Percentiles rank a stretch among this genome's conserved stretches.
phyloP scores from a whole-genome alignment of 2,888 invertebrate genomes.

The Gnatocerus cornutus region DNA sequence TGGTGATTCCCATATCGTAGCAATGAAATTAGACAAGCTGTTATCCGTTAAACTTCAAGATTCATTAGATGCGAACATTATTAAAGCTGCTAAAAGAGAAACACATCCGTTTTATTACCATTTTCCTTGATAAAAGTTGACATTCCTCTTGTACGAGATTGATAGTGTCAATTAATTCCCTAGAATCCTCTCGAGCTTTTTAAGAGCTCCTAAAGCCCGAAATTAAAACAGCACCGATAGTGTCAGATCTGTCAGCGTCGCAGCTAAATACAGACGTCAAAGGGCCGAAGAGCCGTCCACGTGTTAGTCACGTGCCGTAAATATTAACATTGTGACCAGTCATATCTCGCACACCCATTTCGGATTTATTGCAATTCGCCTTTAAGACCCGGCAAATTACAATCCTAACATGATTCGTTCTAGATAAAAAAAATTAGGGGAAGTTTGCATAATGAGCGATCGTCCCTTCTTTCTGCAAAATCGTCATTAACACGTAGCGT shows the following conservation, averaged over 20 bases:
- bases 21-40: too few relatives aligned
- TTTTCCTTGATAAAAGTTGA: conserved; percentile 11
- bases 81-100: too few relatives aligned
- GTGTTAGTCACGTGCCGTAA: conserved; percentile 63
- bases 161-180: conserved; percentile 28
- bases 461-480: neutral
- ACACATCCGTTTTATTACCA: neutral
- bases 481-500: neutral
- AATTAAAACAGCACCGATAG: conserved; percentile 49
- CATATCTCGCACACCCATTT: conserved; percentile 48
- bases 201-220: conserved; percentile 36
- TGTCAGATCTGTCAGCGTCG: conserved; percentile 46
- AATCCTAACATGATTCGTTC: conserved; percentile 60
- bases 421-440: conserved; percentile 9
- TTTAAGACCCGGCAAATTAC: conserved; percentile 64
- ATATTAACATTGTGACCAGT: conserved; percentile 66
- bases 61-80: too few relatives aligned
- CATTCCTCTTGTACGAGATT: neutral
- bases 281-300: conserved; percentile 51
- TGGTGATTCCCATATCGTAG: too few relatives aligned
- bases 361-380: conserved; percentile 48
- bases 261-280: conserved; percentile 50
- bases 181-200: conserved; percentile 43
- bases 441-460: neutral
- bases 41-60: too few relatives aligned